Percentiles rank a stretch among this genome's conserved stretches.
Conservation (phyloP, 2,113 vertebrate genomes). For the Varanus salvator region DNA sequence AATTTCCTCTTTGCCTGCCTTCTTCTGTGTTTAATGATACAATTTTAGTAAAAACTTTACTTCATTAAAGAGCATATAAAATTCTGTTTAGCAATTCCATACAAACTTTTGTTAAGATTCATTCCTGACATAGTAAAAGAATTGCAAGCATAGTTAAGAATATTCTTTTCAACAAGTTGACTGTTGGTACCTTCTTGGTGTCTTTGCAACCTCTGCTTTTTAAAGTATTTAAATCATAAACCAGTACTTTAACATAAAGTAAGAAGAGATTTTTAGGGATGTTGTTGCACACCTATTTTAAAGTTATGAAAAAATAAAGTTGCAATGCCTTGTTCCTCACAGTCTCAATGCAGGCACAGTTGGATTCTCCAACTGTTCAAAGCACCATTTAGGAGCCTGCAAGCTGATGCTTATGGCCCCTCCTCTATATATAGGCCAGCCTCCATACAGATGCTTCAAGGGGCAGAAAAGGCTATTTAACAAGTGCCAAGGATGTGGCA, state of each 20-base stretch:
- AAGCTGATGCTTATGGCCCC: background rate
- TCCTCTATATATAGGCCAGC: background rate
- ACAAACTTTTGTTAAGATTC: conserved; percentile 36
- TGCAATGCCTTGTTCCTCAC: background rate
- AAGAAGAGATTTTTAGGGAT: background rate
- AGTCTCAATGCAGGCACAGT: background rate
- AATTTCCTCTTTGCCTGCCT: conserved; percentile 68
- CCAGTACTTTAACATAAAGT: background rate
- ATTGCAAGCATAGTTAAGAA: conserved; percentile 9
- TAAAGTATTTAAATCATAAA: conserved; percentile 3
- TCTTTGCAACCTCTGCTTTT: conserved; percentile 1
- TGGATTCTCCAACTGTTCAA: background rate
- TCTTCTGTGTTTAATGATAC: conserved; percentile 74
- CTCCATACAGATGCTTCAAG: background rate
- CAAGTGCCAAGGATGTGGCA: background rate
- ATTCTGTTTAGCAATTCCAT: conserved; percentile 37
- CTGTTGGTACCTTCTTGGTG: background rate
- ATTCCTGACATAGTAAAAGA: conserved; percentile 11
- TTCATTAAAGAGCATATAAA: conserved; percentile 42
- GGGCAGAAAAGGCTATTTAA: background rate
- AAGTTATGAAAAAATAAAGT: background rate
- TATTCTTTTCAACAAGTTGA: background rate
- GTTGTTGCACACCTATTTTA: background rate
- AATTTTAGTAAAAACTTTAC: conserved; percentile 10
- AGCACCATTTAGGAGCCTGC: background rate